These are phyloP conservation scores for Microdon myrmicae DNA, from an alignment of 2,888 invertebrate species.

Conservation along the genomic window DNA sequence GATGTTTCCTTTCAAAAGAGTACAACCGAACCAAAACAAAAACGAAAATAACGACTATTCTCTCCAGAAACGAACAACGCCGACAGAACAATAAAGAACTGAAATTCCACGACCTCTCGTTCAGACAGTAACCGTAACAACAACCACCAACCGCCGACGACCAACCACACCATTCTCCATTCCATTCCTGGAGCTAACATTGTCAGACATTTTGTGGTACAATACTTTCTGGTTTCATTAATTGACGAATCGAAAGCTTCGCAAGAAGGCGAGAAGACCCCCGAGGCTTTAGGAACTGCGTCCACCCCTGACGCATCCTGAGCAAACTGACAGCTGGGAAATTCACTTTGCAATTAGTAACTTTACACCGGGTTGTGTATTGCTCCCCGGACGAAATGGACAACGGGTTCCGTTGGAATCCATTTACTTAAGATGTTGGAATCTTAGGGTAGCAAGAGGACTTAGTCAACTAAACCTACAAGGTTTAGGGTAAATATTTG, in stretches of 20 bases:
- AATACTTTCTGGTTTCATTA: slow-evolving; percentile 1
- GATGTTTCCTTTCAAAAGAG: slow-evolving; percentile 5
- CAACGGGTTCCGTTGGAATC: no score
- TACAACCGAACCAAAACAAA: not conserved
- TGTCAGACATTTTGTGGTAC: slow-evolving; percentile 14
- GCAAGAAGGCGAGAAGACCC: slow-evolving; percentile 21
- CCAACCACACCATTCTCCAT: slow-evolving; percentile 6
- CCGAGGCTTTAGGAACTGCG: slow-evolving; percentile 9
- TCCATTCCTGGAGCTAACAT: slow-evolving; percentile 19
- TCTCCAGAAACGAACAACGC: slow-evolving; percentile 4
- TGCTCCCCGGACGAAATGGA: no score
- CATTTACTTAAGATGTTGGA: no score
- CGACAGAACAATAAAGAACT: slow-evolving; percentile 41
- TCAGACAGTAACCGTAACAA: slow-evolving; percentile 12
- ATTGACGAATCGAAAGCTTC: slow-evolving; percentile 19
- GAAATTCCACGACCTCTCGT: slow-evolving; percentile 32
- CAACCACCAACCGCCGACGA: no score
- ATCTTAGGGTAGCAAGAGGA: no score
- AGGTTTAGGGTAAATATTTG: no score
- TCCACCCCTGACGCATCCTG: slow-evolving; percentile 16
- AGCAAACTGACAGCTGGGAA: slow-evolving; percentile 16
- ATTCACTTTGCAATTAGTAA: slow-evolving; percentile 40
- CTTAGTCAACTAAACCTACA: no score
- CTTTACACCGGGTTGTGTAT: slow-evolving; percentile 28
- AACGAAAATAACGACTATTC: slow-evolving; percentile 7